Evolutionary conservation across 37 sponge, comb jelly and placozoan species (phyloP).

Genomic region (Haliclona indistincta): DNA sequence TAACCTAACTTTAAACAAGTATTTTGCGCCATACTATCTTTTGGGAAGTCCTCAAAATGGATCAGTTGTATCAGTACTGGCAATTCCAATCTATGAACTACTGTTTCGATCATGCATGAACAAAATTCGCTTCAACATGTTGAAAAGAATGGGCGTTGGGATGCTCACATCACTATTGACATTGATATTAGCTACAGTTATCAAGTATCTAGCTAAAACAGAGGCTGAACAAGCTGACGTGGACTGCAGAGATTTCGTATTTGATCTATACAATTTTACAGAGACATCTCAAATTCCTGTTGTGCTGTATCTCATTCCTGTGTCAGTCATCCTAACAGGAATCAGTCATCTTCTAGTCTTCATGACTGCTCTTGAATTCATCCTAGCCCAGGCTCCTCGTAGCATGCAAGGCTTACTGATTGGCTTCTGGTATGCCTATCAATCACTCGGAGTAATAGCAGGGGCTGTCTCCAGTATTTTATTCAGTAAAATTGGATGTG

Average conservation of each 20-base stretch:
- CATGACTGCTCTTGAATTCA: neutral
- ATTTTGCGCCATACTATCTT: too few species aligned
- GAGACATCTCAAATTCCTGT: neutral
- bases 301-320: neutral
- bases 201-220: neutral
- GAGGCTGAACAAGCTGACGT: neutral
- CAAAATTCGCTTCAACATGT: neutral
- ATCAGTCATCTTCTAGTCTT: neutral
- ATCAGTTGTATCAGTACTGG: neutral
- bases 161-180: neutral
- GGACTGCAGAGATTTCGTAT: too few species aligned
- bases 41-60: too few species aligned
- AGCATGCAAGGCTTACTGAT: constrained; percentile 7
- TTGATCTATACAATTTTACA: neutral
- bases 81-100: neutral
- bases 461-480: neutral
- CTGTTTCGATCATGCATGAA: neutral
- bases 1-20: neutral
- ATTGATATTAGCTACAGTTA: neutral
- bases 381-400: neutral
- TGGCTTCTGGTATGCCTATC: neutral
- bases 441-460: neutral
- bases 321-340: neutral
- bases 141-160: neutral
- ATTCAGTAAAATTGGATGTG: neutral